Evolutionary conservation across 2,113 vertebrate genomes (phyloP), one percentile per base, ranked within the genome.

Genomic region (Ophiodon elongatus): DNA sequence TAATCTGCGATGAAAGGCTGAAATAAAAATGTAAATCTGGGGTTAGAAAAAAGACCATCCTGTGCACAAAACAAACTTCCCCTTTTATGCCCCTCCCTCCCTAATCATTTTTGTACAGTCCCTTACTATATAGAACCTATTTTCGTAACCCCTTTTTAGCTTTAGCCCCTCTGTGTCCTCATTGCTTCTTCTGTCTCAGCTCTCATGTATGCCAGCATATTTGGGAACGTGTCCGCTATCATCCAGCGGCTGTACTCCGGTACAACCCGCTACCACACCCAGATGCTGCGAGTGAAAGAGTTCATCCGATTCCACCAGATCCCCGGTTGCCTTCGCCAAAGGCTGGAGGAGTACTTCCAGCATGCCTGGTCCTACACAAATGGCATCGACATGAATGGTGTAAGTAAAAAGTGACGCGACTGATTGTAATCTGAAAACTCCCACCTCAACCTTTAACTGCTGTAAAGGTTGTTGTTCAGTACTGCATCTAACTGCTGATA

Each of bases 261-360:
- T 76, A 99, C 97, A 0, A 96, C 97, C 0, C 98, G 97, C 69
- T 99, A 99, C 94, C 98, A 99, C 93, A 98, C 97, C 0, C 98
- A 99, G 94, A 97, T 99, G 97, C 95, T 99, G 70, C 92, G 98
- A 3, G 97, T 99, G 67, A 98, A 97, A 89, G 98, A 99, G 92
- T 99, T 99, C 92, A 99, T 99, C 75, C 97, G 98, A 89, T 99
- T 99, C 92, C 98, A 99, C 88, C 98, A 99, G 93, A 98, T 99
- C 81, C 98, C 98, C 39, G 97, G 94, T 56, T 93, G 96, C 0
- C 95, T 99, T 73, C 96, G 97, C 15, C 97, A 97, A 85, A 96
- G 96, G 65, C 96, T 99, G n/a, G 97, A 99, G 87, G 98, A 99
- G 77, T 99, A 99, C 76, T 99, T 99, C 88, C 98, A 99, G 86